Evolutionary conservation across 2,888 invertebrate species (phyloP).

Genomic region (Drosophila silvestris): DNA sequence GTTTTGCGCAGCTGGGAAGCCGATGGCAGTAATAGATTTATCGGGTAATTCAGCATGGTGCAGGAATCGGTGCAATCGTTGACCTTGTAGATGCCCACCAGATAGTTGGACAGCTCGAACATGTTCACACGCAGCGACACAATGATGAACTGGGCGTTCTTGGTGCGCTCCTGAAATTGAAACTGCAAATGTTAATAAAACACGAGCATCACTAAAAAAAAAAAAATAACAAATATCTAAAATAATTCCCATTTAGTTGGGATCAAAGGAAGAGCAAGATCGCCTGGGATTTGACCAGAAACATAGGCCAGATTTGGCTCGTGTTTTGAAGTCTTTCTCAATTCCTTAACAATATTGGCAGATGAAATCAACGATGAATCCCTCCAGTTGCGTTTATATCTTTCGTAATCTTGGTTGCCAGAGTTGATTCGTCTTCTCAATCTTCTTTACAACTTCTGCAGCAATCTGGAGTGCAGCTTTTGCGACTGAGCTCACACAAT

Average conservation of each 20-base stretch:
- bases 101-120: slow-evolving; percentile 97
- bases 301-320: neutral
- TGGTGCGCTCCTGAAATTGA: slow-evolving; percentile 92
- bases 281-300: neutral
- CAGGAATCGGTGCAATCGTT: slow-evolving; percentile 94
- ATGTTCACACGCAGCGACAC: slow-evolving; percentile 98
- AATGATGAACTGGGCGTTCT: slow-evolving; percentile 99
- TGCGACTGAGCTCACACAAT: no score
- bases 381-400: neutral
- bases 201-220: neutral
- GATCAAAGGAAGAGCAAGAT: neutral
- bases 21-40: slow-evolving; percentile 34
- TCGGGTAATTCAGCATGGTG: slow-evolving; percentile 87
- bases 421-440: neutral
- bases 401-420: neutral
- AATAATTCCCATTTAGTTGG: neutral
- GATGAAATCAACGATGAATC: neutral
- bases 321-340: neutral
- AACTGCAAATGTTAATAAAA: neutral
- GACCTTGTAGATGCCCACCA: slow-evolving; percentile 98
- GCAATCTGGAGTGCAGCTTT: neutral
- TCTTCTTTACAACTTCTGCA: neutral
- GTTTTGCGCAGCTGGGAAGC: slow-evolving; percentile 8
- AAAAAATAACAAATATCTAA: neutral
- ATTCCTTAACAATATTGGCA: neutral